Evolutionary conservation across 2,888 invertebrate species (phyloP).

Genomic region (Drosophila multiciliata): DNA sequence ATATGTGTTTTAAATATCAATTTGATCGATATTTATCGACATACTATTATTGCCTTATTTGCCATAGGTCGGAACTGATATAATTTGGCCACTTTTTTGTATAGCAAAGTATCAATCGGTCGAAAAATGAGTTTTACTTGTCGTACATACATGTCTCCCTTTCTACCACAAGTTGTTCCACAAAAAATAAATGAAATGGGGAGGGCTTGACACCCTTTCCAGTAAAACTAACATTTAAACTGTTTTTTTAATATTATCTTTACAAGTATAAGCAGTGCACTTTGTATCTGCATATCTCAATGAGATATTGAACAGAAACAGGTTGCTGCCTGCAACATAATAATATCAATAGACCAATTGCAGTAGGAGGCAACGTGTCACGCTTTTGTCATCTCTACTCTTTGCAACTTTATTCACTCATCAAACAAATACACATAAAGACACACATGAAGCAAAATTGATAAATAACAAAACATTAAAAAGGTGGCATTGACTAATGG

Average conservation of each 20-base stretch:
- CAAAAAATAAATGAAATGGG: background rate
- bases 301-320: background rate
- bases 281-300: background rate
- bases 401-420: constrained; percentile 30
- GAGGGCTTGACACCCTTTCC: background rate
- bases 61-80: background rate
- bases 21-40: background rate
- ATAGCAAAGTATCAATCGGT: background rate
- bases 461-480: constrained; percentile 40
- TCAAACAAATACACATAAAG: constrained; percentile 1
- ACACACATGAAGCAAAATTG: constrained; percentile 33
- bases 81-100: background rate
- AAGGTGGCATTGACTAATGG: constrained; percentile 53
- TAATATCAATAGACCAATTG: background rate
- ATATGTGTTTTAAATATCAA: background rate
- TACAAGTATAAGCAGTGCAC: background rate
- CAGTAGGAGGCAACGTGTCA: background rate
- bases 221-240: background rate
- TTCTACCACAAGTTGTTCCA: background rate
- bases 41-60: too few species aligned
- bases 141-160: background rate
- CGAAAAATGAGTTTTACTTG: background rate
- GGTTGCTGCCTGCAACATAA: background rate
- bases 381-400: background rate
- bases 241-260: background rate